Evolutionary conservation across 1,140 invertebrate genomes (phyloP).

Genomic region (Platyscapa corneri): DNA sequence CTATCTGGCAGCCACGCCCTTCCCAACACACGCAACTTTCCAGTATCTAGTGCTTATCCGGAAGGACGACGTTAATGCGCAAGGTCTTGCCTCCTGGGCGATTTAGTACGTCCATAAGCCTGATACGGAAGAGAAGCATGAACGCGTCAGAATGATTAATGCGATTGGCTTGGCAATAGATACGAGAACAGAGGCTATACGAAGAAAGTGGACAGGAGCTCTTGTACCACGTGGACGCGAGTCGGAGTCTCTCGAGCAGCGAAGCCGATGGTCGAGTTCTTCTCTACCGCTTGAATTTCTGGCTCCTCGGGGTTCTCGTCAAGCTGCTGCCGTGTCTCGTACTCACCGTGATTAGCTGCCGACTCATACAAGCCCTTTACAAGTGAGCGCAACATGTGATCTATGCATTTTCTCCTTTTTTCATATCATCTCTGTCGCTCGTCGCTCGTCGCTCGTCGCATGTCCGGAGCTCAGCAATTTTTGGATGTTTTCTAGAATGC

Average conservation of each 20-base stretch:
- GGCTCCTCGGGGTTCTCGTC: constrained; percentile 89
- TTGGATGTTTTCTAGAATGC: not conserved
- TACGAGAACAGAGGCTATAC: constrained; percentile 56
- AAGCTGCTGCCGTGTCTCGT: constrained; percentile 89
- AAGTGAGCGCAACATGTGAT: constrained; percentile 57
- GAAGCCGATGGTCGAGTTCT: constrained; percentile 63
- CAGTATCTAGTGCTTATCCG: too few species aligned
- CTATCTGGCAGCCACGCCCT: not conserved
- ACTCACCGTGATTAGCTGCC: constrained; percentile 87
- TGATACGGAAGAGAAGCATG: not conserved
- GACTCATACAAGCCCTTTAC: constrained; percentile 84
- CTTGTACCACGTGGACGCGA: constrained; percentile 60
- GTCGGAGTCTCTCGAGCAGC: constrained; percentile 55
- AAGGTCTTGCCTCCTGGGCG: too few species aligned
- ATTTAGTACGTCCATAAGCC: not conserved
- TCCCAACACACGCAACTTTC: not conserved
- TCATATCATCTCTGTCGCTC: not conserved
- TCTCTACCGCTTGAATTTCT: constrained; percentile 87
- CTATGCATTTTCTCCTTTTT: not conserved
- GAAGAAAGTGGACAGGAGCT: constrained; percentile 57
- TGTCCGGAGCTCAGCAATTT: not conserved
- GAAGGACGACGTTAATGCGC: not conserved
- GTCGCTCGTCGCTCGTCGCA: not conserved
- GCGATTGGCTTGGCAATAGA: constrained; percentile 48
- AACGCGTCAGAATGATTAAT: not conserved